Percentiles rank a stretch among this genome's conserved stretches.
Conservation (phyloP, 1,140 invertebrate species). For the Lysiphlebus fabarum region DNA sequence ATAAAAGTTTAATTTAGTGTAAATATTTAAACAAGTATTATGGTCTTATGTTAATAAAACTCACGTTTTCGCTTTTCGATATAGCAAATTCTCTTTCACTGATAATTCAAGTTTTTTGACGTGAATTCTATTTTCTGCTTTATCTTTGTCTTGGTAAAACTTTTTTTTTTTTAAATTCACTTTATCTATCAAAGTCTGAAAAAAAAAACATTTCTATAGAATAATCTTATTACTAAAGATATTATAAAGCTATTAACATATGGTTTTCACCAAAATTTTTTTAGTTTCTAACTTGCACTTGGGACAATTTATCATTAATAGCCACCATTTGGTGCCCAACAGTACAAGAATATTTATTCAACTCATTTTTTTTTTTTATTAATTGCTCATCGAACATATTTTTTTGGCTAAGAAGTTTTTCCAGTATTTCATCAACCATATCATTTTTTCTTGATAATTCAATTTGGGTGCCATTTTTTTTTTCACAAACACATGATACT, state of each 20-base stretch:
- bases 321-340: constrained; percentile 40
- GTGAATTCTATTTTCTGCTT: constrained; percentile 34
- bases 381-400: constrained; percentile 38
- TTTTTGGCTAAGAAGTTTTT: constrained; percentile 45
- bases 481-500: too few species aligned
- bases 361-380: constrained; percentile 38
- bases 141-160: constrained; percentile 35
- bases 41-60: neutral
- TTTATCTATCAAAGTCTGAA: constrained; percentile 38
- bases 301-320: constrained; percentile 43
- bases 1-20: constrained; percentile 9
- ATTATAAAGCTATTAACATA: neutral
- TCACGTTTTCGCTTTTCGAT: constrained; percentile 44
- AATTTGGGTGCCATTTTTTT: constrained; percentile 19
- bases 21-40: too few species aligned
- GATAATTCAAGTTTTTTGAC: constrained; percentile 43
- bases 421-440: constrained; percentile 27
- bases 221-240: neutral
- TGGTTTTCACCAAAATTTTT: neutral
- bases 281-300: constrained; percentile 39
- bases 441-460: constrained; percentile 12
- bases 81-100: constrained; percentile 43
- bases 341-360: constrained; percentile 38
- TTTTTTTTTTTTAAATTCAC: constrained; percentile 40
- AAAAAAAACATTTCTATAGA: constrained; percentile 16